phyloP scores from a whole-genome alignment of 2,888 invertebrate species.

The Drosophila austrosaltans region DNA sequence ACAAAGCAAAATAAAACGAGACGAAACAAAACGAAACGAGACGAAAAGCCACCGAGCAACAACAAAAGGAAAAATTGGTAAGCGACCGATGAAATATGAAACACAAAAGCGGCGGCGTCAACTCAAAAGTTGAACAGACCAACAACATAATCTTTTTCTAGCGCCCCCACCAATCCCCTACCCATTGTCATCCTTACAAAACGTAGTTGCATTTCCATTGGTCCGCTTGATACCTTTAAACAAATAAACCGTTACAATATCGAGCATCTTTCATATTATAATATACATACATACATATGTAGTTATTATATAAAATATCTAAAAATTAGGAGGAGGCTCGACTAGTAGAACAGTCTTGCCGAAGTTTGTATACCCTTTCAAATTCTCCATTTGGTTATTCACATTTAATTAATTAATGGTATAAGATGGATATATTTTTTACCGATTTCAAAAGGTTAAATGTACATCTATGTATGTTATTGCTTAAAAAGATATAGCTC shows the following conservation, averaged over 20 bases:
- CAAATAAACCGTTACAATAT: constrained; percentile 57
- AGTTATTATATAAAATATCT: too few relatives aligned
- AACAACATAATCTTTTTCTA: background rate
- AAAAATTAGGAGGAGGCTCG: too few relatives aligned
- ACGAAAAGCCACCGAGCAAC: constrained; percentile 25
- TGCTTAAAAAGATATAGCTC: too few relatives aligned
- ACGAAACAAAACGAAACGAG: constrained; percentile 34
- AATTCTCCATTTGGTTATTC: too few relatives aligned
- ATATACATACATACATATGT: background rate
- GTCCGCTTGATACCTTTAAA: background rate
- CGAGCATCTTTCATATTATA: constrained; percentile 20
- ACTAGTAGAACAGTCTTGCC: too few relatives aligned
- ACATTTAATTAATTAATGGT: too few relatives aligned
- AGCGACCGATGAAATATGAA: background rate
- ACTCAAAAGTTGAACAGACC: constrained; percentile 41
- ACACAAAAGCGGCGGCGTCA: constrained; percentile 60
- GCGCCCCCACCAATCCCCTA: constrained; percentile 6
- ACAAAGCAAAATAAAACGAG: constrained; percentile 45
- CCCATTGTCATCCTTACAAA: background rate
- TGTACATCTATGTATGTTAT: too few relatives aligned
- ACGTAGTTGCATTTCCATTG: background rate
- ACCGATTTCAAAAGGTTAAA: too few relatives aligned
- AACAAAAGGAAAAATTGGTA: constrained; percentile 27
- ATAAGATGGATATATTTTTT: too few relatives aligned
- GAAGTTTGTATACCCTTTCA: too few relatives aligned